Base-by-base conservation (phyloP, 2,797 vertebrate genomes). In the Champsocephalus esox region DNA sequence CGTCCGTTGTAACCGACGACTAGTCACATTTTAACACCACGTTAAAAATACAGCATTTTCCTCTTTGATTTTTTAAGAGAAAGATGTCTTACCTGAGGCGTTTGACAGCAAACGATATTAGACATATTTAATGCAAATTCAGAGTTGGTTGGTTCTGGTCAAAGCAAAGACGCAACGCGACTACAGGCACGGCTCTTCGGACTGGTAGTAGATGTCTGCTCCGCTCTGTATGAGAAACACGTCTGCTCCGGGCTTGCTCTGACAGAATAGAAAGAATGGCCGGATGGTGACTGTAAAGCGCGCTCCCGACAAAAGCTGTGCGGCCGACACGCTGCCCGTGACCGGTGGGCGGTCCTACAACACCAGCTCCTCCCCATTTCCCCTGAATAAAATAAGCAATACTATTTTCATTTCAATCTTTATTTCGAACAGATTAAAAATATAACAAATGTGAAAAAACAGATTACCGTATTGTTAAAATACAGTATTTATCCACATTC, bases 51-150 rank as follows among this genome's bases (percentile, higher is more conserved):
- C 19, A 52, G 34, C 21, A 32, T 58, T 67, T 67, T 57, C 9
- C 49, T 2, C n/a, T 41, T 19, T 10, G 0, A 63, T 24, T 2
- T 32, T 4, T 2, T 12, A 16, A 34, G 1, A 52, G 1, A 70
- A 6, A 16, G 2, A 19, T 13, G 6, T 38, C 94, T 94, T 94
- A 96, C 95, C 95, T 92, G 93, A 81, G 94, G 93, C 77, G 82
- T 94, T 92, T 92, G 87, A 91, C 89, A 88, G 84, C 87, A 90
- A 89, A 92, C 82, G 90, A 93, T 94, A 75, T 92, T 89, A 94
- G 93, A 94, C 95, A 96, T 96, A 95, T 95, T 96, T 95, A 94
- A 87, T 77, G 92, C 78, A 48, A 94, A 93, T 89, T 91, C 87
- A 93, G 83, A 92, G 93, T 87, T 82, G 75, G 91, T 86, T 16